phyloP scores from a whole-genome alignment of 1,140 invertebrate species.

The Drosophila melanica region DNA sequence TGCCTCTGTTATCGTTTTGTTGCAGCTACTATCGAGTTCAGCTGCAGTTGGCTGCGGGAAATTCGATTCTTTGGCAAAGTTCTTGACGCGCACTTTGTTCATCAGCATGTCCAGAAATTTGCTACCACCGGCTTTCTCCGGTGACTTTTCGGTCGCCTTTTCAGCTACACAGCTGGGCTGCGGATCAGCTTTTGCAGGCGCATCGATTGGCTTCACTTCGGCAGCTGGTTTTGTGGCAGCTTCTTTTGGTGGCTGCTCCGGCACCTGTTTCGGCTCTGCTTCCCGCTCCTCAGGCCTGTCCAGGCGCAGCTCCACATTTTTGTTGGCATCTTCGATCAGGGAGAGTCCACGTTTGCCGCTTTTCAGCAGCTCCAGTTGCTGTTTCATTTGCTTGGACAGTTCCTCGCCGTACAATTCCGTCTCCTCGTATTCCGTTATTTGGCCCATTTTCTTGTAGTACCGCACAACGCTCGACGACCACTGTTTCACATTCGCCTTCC shows the following conservation, averaged over 20 bases:
- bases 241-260: neutral
- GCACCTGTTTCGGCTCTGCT: neutral
- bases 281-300: neutral
- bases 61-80: slow-evolving; percentile 59
- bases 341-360: slow-evolving; percentile 57
- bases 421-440: slow-evolving; percentile 65
- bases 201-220: neutral
- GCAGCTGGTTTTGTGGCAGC: too few relatives aligned
- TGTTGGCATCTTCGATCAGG: slow-evolving; percentile 65
- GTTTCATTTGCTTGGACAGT: slow-evolving; percentile 74
- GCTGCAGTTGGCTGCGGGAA: neutral
- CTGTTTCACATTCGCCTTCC: slow-evolving; percentile 60
- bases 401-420: slow-evolving; percentile 69
- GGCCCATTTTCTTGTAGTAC: slow-evolving; percentile 50
- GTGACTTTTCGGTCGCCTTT: slow-evolving; percentile 16
- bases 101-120: slow-evolving; percentile 81
- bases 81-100: slow-evolving; percentile 69
- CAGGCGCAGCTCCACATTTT: slow-evolving; percentile 25
- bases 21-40: neutral
- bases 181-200: neutral
- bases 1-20: too few relatives aligned
- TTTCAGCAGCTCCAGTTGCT: slow-evolving; percentile 74
- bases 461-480: slow-evolving; percentile 63
- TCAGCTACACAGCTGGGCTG: neutral
- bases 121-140: slow-evolving; percentile 53